Base-by-base conservation (phyloP, 1,140 invertebrate species). In the Drosophila ananassae region DNA sequence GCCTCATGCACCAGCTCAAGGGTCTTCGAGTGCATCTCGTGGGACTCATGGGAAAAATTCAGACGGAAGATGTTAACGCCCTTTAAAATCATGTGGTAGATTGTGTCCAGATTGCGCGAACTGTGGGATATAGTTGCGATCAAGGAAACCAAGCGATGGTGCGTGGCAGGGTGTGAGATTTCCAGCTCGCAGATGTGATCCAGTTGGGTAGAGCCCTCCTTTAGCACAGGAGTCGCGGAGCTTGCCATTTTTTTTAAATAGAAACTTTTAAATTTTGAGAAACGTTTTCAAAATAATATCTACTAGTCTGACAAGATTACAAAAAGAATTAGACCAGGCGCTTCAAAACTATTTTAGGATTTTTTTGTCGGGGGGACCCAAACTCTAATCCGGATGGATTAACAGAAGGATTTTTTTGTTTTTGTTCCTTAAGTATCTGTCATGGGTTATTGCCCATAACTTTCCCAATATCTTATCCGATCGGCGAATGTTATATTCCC, bases 41-140 rank as follows among this genome's bases (percentile, higher is more conserved):
- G 96, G 0, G 98, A 96, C 53, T 98, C 98, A 92, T 99, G 98
- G 2, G 98, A 98, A 93, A 99, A 99, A 92, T 99, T 99, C 92
- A 99, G 93, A 52, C 99, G 94, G 17, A 98, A 98, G 57, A 99
- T 95, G 85, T 99, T 99, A 97, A 99, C 99, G 6, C 98, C 99
- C 7, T 96, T 97, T 75, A 97, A 95, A 91, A 99, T 98, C 98
- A 99, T 98, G 79, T 98, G 94, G 87, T 98, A 96, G 25, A 99
- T 92, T 77, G 95, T 96, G n/a, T 95, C 95, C 0, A 96, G 94
- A 53, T 96, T 94, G 12, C 95, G 93, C 7, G 97, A 99, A 3
- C 95, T 97, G 0, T 97, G 97, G n/a, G 98, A 98, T 89, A 99
- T 99, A 1, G 98, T 99, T 90, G 98, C 99, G 85, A 99, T 98